Base-by-base conservation (phyloP, 2,113 vertebrate species). In the Chrysemys picta region DNA sequence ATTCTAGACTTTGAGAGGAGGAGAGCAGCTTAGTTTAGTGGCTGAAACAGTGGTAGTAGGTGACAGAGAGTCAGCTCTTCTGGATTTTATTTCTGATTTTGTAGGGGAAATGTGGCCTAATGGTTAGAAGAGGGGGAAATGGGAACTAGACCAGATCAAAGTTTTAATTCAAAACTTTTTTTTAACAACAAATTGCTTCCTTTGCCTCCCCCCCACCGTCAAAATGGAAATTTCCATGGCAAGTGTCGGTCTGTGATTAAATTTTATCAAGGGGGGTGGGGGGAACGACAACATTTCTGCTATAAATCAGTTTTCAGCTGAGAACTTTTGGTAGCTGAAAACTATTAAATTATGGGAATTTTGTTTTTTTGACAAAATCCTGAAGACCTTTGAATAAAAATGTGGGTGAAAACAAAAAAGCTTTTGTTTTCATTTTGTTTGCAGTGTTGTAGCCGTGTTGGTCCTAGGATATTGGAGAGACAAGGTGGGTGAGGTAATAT, bases 361-460 rank as follows among this genome's bases (percentile, higher is more conserved):
- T 38, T 87, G 42, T 3, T 25, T 31, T 2, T 29, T 65, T 25
- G 53, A 57, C 24, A 83, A 76, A 84, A 17, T 53, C 82, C 59
- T 78, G 24, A 88, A 59, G 91, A 72, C 24, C 14, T 56, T 82
- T 78, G 38, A 89, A 50, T 35, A 0, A 69, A 88, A 80, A 82
- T 4, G 5, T 10, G 62, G 75, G 22, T 14, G 1, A 29, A 42
- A 65, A 35, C 69, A 76, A 82, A 45, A 1, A 0, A 0, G 8
- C 21, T 1, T 16, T 2, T 31, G 19, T 78, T 91, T 76, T 29
- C 9, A 3, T 31, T 91, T 24, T 47, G n/a, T 72, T 42, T 54
- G 65, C 57, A 54, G 45, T 47, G 62, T 35, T 35, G 62, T 65
- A 65, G 29, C 31, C 7, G 2, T 65, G 62, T n/a, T 35, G 35